These are phyloP conservation scores for Talpa occidentalis DNA, from an alignment of 2,113 vertebrate genomes.

Conservation along the genomic window DNA sequence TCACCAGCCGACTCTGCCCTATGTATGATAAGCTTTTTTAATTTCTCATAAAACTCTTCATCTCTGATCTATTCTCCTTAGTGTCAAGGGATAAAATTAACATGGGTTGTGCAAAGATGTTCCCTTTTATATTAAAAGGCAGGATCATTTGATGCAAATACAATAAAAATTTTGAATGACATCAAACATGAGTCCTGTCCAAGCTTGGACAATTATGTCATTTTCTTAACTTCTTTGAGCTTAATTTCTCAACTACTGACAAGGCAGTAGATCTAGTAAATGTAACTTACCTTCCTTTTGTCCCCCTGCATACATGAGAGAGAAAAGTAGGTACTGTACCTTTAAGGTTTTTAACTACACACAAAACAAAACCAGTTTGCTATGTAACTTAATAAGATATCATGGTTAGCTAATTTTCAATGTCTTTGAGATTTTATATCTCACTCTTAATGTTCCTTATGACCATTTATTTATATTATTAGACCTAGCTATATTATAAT, in stretches of 20 bases:
- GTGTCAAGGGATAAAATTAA: neutral
- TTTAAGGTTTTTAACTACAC: neutral
- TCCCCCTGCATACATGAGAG: neutral
- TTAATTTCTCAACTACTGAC: neutral
- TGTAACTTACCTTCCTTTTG: neutral
- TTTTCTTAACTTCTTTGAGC: neutral
- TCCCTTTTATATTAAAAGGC: conserved; percentile 19
- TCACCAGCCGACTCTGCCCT: neutral
- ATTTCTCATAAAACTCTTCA: neutral
- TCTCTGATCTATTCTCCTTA: neutral
- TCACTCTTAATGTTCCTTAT: neutral
- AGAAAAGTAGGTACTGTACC: neutral
- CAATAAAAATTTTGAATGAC: neutral
- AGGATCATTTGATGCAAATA: neutral
- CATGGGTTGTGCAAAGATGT: neutral
- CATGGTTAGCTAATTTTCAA: neutral
- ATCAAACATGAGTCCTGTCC: neutral
- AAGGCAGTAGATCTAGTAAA: neutral
- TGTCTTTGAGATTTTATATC: neutral
- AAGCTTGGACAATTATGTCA: neutral
- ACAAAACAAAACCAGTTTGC: conserved; percentile 11
- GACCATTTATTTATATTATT: neutral
- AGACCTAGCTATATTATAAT: neutral
- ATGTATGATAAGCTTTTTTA: neutral
- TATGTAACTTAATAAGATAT: neutral